phyloP scores from a whole-genome alignment of 2,888 invertebrate species.

The Calameuta idolon region DNA sequence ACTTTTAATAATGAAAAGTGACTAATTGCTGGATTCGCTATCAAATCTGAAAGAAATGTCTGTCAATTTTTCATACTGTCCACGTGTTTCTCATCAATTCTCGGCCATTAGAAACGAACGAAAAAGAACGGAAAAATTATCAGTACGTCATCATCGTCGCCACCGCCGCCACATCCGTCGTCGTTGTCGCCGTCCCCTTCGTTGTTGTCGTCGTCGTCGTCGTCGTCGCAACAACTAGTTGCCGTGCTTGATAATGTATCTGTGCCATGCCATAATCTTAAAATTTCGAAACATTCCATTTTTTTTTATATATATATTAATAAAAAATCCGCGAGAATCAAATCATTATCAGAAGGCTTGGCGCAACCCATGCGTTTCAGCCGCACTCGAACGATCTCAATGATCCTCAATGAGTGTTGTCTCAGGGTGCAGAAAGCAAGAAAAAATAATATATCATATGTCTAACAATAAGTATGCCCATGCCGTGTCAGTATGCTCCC shows the following conservation, averaged over 20 bases:
- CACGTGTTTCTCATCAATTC: constrained; percentile 22
- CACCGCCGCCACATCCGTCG: neutral
- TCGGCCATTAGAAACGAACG: constrained; percentile 9
- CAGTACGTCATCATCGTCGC: neutral
- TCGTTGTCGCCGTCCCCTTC: neutral
- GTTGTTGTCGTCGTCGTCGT: neutral
- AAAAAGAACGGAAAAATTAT: neutral
- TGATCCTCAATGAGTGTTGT: neutral
- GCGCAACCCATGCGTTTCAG: neutral
- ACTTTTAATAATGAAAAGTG: constrained; percentile 41
- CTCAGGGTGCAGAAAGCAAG: neutral
- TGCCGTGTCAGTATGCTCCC: neutral
- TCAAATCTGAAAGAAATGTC: constrained; percentile 8
- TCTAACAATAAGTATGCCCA: neutral
- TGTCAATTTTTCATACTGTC: constrained; percentile 18
- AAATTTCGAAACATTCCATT: constrained; percentile 22
- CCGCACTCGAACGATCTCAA: neutral
- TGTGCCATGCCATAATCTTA: constrained; percentile 59
- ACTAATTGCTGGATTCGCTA: constrained; percentile 8
- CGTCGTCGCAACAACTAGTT: constrained; percentile 12
- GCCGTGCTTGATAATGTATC: constrained; percentile 61
- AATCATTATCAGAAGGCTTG: neutral
- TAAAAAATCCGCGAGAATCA: neutral
- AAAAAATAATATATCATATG: neutral
- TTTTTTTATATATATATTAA: constrained; percentile 19